Evolutionary conservation across 2,888 invertebrate genomes (phyloP).

Genomic region (Barypeithes pellucidus): DNA sequence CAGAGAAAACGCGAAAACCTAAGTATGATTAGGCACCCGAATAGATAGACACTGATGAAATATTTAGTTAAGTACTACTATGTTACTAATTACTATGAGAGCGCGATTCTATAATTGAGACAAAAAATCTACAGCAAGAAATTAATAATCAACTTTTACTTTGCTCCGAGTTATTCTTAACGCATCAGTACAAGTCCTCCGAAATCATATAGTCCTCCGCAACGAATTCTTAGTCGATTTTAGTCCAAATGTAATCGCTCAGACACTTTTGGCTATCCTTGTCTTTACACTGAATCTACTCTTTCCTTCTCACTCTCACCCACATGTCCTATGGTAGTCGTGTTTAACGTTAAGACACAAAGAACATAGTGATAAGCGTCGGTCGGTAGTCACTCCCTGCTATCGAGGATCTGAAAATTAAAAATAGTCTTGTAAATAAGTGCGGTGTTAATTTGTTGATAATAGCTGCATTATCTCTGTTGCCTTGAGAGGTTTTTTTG

Average conservation of each 20-base stretch:
- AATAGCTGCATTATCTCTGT: conserved; percentile 12
- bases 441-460: neutral
- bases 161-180: conserved; percentile 6
- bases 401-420: conserved; percentile 40
- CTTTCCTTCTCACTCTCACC: conserved; percentile 44
- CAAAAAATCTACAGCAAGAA: conserved; percentile 2
- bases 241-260: conserved; percentile 26
- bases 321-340: conserved; percentile 32
- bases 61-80: neutral
- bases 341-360: conserved; percentile 23
- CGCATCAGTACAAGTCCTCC: conserved; percentile 47
- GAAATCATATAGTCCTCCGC: conserved; percentile 32
- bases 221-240: neutral
- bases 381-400: conserved; percentile 23
- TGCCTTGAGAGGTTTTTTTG: conserved; percentile 11
- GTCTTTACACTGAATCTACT: conserved; percentile 17
- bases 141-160: conserved; percentile 2
- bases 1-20: neutral
- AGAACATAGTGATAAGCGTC: conserved; percentile 27
- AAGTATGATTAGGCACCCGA: neutral
- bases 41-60: conserved; percentile 23
- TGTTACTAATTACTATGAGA: conserved; percentile 6
- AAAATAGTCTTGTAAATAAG: conserved; percentile 30
- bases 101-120: conserved; percentile 9
- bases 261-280: conserved; percentile 31